phyloP scores from a whole-genome alignment of 2,113 vertebrate genomes.

The Pteropus alecto region DNA sequence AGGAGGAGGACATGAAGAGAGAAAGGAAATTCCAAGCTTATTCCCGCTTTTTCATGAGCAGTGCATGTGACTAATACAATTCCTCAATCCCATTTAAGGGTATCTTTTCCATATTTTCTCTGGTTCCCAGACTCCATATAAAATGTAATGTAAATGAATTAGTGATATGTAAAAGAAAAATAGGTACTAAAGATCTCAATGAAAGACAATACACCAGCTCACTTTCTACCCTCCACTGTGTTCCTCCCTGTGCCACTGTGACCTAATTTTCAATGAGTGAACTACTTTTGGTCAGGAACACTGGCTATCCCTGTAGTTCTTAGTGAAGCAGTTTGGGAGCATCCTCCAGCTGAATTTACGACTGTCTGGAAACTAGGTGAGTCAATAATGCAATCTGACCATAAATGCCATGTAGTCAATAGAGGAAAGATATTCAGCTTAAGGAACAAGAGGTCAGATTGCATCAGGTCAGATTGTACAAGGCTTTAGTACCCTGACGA shows the following conservation, averaged over 20 bases:
- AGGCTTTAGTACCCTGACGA: background rate
- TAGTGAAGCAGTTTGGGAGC: background rate
- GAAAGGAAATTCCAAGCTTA: background rate
- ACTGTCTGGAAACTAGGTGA: background rate
- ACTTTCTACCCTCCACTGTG: background rate
- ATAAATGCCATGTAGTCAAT: background rate
- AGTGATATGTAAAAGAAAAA: background rate
- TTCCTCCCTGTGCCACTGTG: background rate
- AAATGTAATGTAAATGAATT: background rate
- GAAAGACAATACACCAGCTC: background rate
- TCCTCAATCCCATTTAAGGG: background rate
- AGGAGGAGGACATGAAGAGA: background rate
- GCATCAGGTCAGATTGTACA: background rate
- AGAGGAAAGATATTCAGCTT: background rate
- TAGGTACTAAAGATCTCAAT: background rate
- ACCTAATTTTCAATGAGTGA: background rate
- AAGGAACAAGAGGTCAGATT: background rate
- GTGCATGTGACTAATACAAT: background rate
- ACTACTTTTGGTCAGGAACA: background rate
- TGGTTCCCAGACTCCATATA: background rate
- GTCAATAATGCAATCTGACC: background rate
- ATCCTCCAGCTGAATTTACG: background rate
- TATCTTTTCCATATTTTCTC: background rate
- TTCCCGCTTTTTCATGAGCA: background rate
- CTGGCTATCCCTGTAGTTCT: background rate